Percentiles rank a stretch among this genome's conserved stretches.
Conservation (phyloP, 2,113 vertebrate genomes). For the Podarcis cretensis region DNA sequence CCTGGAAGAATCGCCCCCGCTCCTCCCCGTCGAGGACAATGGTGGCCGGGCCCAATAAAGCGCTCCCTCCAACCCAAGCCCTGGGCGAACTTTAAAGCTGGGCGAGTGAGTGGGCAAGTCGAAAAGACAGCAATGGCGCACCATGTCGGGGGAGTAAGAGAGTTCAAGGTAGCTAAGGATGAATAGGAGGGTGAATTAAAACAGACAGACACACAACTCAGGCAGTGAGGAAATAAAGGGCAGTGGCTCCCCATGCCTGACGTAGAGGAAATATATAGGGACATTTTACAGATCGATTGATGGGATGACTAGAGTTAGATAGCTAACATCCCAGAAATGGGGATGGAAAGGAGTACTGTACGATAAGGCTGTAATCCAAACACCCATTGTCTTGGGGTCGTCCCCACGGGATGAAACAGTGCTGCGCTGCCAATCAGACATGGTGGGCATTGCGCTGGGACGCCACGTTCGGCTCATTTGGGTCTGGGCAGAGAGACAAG, state of each 20-base stretch:
- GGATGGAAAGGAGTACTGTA: background rate
- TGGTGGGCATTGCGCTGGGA: too few species aligned
- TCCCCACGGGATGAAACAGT: too few species aligned
- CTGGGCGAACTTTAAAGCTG: background rate
- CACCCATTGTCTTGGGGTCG: too few species aligned
- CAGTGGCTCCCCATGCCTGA: background rate
- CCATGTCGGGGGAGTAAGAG: too few species aligned
- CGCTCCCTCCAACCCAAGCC: background rate
- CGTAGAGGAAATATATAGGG: background rate
- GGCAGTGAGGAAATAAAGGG: too few species aligned
- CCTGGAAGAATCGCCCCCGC: background rate
- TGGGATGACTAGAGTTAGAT: background rate
- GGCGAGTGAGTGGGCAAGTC: background rate
- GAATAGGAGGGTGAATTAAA: background rate
- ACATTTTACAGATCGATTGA: background rate
- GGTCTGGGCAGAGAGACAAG: too few species aligned
- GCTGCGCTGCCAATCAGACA: too few species aligned
- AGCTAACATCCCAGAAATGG: too few species aligned
- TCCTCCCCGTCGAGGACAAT: background rate
- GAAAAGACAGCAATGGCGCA: background rate
- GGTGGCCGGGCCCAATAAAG: background rate
- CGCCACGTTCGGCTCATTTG: too few species aligned
- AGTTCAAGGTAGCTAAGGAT: background rate
- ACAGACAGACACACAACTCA: too few species aligned
- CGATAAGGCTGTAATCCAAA: too few species aligned